A percentile compares a stretch with the other conserved stretches of the same genome.
Conservation (phyloP, 53 echinoderm and acorn worm species). For the Holothuria scabra region DNA sequence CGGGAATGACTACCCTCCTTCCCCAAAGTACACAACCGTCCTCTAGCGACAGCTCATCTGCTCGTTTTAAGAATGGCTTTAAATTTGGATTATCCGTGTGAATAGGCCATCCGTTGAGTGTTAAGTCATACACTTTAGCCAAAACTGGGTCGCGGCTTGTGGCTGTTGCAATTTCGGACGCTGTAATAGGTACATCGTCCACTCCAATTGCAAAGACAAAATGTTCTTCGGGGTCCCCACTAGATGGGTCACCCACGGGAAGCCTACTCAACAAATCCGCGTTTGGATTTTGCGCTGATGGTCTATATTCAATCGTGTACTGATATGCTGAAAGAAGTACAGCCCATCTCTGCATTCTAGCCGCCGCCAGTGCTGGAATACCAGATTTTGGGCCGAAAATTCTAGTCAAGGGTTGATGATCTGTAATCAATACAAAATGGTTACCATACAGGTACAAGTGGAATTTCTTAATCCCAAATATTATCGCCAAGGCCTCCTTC, state of each 20-base stretch:
- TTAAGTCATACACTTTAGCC: background rate
- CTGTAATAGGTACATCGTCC: constrained; percentile 30
- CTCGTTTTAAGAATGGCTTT: background rate
- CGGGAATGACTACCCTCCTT: background rate
- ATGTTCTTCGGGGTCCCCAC: constrained; percentile 60
- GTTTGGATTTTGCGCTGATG: constrained; percentile 12
- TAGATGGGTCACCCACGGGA: constrained; percentile 44
- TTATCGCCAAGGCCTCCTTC: constrained; percentile 49
- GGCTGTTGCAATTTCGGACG: constrained; percentile 12
- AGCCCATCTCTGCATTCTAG: constrained; percentile 54
- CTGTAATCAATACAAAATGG: constrained; percentile 26
- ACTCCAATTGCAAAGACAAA: background rate
- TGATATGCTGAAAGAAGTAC: constrained; percentile 39
- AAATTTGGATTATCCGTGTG: background rate
- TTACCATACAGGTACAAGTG: constrained; percentile 57
- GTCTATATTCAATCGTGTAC: constrained; percentile 32
- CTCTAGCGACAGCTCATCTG: background rate
- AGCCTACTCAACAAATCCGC: constrained; percentile 44
- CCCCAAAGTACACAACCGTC: background rate
- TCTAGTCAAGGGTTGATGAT: constrained; percentile 45
- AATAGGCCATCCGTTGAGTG: background rate
- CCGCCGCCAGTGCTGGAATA: constrained; percentile 45
- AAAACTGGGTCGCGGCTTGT: background rate
- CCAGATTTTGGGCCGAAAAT: constrained; percentile 46
- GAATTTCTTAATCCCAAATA: constrained; percentile 64